A percentile compares a stretch with the other conserved stretches of the same genome.
phyloP scores from a whole-genome alignment of 2,888 invertebrate genomes.

The Onchidella celtica region DNA sequence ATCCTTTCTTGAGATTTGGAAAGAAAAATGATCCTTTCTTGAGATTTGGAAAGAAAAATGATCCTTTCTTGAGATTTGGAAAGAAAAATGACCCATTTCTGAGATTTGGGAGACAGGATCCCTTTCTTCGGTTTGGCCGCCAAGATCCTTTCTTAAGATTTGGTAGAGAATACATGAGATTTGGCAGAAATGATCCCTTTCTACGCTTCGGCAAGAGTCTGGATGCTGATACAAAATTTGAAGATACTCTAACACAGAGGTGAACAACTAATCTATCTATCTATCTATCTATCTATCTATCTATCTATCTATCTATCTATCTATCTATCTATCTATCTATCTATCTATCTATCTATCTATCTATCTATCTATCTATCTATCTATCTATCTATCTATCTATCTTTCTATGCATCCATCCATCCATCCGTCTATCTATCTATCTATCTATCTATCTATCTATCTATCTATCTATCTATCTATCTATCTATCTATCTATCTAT shows the following conservation, averaged over 20 bases:
- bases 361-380: constrained; percentile 8
- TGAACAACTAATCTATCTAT: too few relatives aligned
- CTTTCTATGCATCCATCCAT: too few relatives aligned
- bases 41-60: too few relatives aligned
- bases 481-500: not conserved
- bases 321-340: constrained; percentile 8
- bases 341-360: constrained; percentile 8
- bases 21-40: too few relatives aligned
- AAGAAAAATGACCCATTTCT: constrained; percentile 52
- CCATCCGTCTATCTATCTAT: too few relatives aligned
- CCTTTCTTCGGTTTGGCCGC: constrained; percentile 47
- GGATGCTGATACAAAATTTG: constrained; percentile 31
- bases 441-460: not conserved
- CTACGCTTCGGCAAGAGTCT: constrained; percentile 53
- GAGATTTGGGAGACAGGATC: constrained; percentile 52
- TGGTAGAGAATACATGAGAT: constrained; percentile 18
- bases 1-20: too few relatives aligned
- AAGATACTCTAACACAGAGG: too few relatives aligned
- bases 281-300: constrained; percentile 8
- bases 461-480: not conserved
- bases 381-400: not conserved
- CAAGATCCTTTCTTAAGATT: constrained; percentile 23
- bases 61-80: constrained; percentile 65
- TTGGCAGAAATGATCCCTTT: constrained; percentile 54
- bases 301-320: constrained; percentile 8